These are phyloP conservation scores for Heliopora coerulea DNA, from an alignment of 92 coral and sea anemone genomes.

Conservation along the genomic window DNA sequence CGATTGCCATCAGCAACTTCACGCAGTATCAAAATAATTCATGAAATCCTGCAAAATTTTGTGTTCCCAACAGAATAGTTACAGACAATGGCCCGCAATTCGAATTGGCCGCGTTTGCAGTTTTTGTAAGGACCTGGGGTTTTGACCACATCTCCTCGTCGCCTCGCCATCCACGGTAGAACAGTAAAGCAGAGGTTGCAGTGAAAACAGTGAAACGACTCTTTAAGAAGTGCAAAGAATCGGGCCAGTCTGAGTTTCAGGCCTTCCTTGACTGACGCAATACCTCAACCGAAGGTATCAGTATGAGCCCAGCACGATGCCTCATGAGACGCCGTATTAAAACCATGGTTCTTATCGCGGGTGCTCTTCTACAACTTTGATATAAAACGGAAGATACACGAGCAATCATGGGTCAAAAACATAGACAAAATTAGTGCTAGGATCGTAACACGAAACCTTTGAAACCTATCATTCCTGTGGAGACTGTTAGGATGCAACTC, in stretches of 20 bases:
- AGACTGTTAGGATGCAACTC: conserved; percentile 51
- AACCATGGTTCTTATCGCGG: conserved; percentile 45
- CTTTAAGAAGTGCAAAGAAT: conserved; percentile 50
- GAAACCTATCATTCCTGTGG: conserved; percentile 43
- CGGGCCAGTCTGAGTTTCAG: too few species aligned
- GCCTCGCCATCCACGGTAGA: conserved; percentile 41
- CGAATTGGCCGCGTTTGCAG: conserved; percentile 19
- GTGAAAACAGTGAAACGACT: conserved; percentile 48
- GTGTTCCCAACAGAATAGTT: conserved; percentile 47
- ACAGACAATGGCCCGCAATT: conserved; percentile 56
- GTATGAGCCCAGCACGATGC: conserved; percentile 50
- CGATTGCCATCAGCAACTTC: conserved; percentile 18
- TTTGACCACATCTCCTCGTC: conserved; percentile 54
- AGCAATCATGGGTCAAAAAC: conserved; percentile 37
- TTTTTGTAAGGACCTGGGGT: conserved; percentile 36
- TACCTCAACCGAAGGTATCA: conserved; percentile 47
- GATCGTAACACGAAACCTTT: conserved; percentile 31
- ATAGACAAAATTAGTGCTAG: conserved; percentile 34
- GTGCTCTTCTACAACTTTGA: conserved; percentile 50
- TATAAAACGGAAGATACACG: conserved; percentile 22
- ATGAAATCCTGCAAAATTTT: conserved; percentile 35
- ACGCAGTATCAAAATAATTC: too few species aligned
- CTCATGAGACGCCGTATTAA: conserved; percentile 50
- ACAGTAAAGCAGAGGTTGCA: conserved; percentile 56
- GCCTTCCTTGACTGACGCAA: too few species aligned